These are phyloP conservation scores for Cactoblastis cactorum DNA, from an alignment of 2,888 invertebrate species.

Conservation along the genomic window DNA sequence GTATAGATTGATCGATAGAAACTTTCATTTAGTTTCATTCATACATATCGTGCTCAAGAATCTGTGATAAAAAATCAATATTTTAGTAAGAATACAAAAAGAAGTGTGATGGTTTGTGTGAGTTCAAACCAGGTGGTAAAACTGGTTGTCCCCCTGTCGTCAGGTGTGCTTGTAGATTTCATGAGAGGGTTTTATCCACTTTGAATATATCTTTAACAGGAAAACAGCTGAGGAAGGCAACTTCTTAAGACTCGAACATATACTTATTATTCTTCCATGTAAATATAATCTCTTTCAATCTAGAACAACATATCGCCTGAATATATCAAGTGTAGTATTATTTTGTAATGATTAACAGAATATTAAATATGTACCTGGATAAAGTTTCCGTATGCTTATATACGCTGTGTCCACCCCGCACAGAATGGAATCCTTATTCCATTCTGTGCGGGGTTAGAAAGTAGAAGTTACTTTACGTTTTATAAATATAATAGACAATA, in stretches of 20 bases:
- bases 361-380: too few relatives aligned
- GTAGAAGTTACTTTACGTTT: background rate
- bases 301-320: too few relatives aligned
- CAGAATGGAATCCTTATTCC: too few relatives aligned
- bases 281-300: too few relatives aligned
- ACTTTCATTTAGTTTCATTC: constrained; percentile 41
- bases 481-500: background rate
- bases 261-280: background rate
- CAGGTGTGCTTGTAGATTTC: constrained; percentile 52
- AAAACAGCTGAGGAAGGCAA: constrained; percentile 25
- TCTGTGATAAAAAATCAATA: constrained; percentile 10
- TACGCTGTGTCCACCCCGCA: too few relatives aligned
- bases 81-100: constrained; percentile 12
- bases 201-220: constrained; percentile 3
- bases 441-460: too few relatives aligned
- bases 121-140: constrained; percentile 53
- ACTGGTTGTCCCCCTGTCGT: constrained; percentile 58
- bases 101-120: constrained; percentile 35
- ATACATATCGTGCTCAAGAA: constrained; percentile 4
- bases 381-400: too few relatives aligned
- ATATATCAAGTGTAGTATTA: too few relatives aligned
- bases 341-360: too few relatives aligned
- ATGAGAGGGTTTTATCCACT: constrained; percentile 21
- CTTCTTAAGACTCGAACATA: background rate
- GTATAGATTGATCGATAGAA: constrained; percentile 36